phyloP scores from a whole-genome alignment of 2,113 vertebrate species.

The Cyphomyrus discorhynchus region DNA sequence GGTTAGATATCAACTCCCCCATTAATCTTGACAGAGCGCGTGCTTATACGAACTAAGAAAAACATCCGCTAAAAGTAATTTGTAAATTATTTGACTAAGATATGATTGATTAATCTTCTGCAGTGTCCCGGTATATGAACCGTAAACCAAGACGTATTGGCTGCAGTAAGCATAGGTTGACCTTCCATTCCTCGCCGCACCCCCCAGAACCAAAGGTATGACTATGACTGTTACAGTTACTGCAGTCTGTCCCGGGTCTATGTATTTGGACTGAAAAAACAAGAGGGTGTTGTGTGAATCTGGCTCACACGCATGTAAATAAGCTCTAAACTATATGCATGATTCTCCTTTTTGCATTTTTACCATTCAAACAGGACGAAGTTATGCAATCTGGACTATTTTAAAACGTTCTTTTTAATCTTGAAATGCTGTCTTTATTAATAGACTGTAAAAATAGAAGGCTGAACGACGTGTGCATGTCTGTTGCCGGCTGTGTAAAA shows the following conservation, averaged over 20 bases:
- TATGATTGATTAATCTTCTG: not conserved
- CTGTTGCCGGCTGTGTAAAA: not conserved
- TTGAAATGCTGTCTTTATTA: constrained; percentile 6
- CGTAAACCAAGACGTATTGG: not conserved
- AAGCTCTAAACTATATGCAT: not conserved
- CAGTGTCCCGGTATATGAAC: not conserved
- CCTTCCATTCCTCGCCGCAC: not conserved
- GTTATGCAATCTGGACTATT: not conserved
- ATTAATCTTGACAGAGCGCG: not conserved
- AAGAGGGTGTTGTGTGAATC: not conserved
- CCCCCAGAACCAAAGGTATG: not conserved
- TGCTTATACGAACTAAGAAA: not conserved
- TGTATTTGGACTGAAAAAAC: not conserved
- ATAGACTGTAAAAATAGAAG: constrained; percentile 5
- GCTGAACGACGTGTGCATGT: not conserved
- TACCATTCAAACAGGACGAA: not conserved
- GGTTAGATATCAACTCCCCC: not conserved
- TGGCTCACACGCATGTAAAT: not conserved
- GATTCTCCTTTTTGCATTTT: not conserved
- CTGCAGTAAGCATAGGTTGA: not conserved
- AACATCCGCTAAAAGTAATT: not conserved
- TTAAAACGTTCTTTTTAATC: constrained; percentile 7
- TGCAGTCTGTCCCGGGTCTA: not conserved
- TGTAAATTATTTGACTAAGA: not conserved
- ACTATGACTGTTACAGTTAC: not conserved